phyloP scores from a whole-genome alignment of 2,888 invertebrate genomes.

The Odontomyia ornata region DNA sequence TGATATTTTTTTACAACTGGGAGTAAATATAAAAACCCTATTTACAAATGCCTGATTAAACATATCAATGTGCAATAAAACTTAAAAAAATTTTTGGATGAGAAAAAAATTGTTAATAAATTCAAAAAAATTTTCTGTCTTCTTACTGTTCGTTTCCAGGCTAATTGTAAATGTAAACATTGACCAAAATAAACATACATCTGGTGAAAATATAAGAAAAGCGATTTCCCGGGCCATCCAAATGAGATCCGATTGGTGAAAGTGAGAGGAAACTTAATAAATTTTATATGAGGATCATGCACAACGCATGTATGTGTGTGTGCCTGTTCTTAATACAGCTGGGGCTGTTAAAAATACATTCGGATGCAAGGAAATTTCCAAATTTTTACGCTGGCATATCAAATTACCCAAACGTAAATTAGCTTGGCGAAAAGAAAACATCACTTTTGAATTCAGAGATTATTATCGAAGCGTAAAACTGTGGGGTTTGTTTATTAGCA shows the following conservation, averaged over 20 bases:
- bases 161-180: slow-evolving; percentile 22
- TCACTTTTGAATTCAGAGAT: neutral
- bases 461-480: neutral
- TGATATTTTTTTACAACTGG: too few species aligned
- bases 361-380: neutral
- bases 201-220: neutral
- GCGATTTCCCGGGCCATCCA: neutral
- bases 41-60: too few species aligned
- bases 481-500: neutral
- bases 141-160: slow-evolving; percentile 30
- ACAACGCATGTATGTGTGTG: neutral
- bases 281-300: neutral
- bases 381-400: slow-evolving; percentile 14
- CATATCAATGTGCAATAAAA: too few species aligned
- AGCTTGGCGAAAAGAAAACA: neutral
- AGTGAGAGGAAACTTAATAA: neutral
- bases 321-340: neutral
- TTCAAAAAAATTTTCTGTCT: too few species aligned
- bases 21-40: too few species aligned
- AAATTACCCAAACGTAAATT: neutral
- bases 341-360: neutral
- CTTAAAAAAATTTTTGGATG: too few species aligned
- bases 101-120: too few species aligned
- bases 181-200: slow-evolving; percentile 31
- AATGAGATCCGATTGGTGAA: neutral